A percentile compares a stretch with the other conserved stretches of the same genome.
These are phyloP conservation scores for Peromyscus eremicus DNA, from an alignment of 2,797 vertebrate species.

Conservation along the genomic window DNA sequence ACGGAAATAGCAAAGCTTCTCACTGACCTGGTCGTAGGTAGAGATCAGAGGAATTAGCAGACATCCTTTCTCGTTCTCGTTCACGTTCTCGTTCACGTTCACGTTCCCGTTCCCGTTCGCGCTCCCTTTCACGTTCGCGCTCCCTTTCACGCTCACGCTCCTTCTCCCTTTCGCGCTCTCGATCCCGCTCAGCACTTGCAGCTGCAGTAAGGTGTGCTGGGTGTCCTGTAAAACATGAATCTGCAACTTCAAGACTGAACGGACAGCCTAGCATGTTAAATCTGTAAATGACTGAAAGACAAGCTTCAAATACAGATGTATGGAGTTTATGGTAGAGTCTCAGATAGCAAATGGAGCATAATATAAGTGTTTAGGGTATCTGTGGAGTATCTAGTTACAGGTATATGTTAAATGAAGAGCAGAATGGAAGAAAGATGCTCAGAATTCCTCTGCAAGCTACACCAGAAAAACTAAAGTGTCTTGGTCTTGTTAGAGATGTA, in stretches of 20 bases:
- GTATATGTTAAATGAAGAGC: not conserved
- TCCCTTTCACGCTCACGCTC: conserved; percentile 90
- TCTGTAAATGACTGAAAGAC: not conserved
- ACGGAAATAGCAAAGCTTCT: too few relatives aligned
- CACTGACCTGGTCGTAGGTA: conserved; percentile 95
- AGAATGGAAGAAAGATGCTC: not conserved
- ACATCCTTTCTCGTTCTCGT: conserved; percentile 88
- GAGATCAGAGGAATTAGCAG: conserved; percentile 89
- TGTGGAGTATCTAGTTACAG: not conserved
- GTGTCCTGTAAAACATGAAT: conserved; percentile 90
- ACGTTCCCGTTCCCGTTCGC: conserved; percentile 88
- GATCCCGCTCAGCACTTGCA: conserved; percentile 92
- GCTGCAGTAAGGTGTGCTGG: conserved; percentile 93
- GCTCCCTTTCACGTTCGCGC: conserved; percentile 86
- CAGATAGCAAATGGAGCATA: not conserved
- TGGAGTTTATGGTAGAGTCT: not conserved
- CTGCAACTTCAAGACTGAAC: conserved; percentile 58
- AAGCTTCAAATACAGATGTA: not conserved
- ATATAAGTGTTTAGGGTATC: not conserved
- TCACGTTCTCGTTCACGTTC: conserved; percentile 89
- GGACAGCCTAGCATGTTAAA: not conserved
- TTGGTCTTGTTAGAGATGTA: not conserved
- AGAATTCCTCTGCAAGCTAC: not conserved
- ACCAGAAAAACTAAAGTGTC: not conserved
- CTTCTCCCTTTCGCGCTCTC: conserved; percentile 88